Conservation (phyloP, 2,888 invertebrate genomes). For the Erebia epiphron region DNA sequence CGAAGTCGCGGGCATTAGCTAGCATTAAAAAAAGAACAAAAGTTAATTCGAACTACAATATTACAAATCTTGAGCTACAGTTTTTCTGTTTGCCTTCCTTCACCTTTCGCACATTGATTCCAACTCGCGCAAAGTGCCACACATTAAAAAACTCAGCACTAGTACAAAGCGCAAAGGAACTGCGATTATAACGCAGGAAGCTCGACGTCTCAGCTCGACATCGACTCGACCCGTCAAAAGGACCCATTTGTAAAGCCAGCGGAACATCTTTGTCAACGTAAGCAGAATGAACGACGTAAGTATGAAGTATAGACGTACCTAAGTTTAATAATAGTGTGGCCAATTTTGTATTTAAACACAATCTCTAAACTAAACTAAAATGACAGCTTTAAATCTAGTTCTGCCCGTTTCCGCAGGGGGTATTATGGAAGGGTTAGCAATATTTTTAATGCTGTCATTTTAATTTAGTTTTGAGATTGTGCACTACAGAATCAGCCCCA, state of each 20-base stretch:
- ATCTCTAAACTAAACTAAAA: no score
- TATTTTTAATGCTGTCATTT: no score
- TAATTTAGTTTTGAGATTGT: no score
- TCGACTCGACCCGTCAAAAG: conserved; percentile 50
- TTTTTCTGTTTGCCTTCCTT: not conserved
- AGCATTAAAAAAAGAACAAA: no score
- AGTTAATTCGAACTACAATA: no score
- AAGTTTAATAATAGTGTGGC: not conserved
- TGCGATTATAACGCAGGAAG: conserved; percentile 49
- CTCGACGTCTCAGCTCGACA: conserved; percentile 45
- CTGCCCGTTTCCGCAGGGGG: no score
- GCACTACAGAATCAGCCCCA: no score
- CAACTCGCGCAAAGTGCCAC: conserved; percentile 24
- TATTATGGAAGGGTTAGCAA: no score
- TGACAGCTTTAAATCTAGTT: no score
- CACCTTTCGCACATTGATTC: conserved; percentile 5
- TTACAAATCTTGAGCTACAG: not conserved
- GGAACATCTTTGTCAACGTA: conserved; percentile 50
- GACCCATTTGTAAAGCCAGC: conserved; percentile 47
- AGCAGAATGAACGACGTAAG: not conserved
- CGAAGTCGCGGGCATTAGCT: no score
- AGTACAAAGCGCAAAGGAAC: conserved; percentile 32
- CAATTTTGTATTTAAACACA: no score
- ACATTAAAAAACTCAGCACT: conserved; percentile 32
- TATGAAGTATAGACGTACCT: not conserved